Evolutionary conservation across 2,113 vertebrate genomes (phyloP), one percentile per base, ranked within the genome.

Genomic region (Xyliphius kryptos): DNA sequence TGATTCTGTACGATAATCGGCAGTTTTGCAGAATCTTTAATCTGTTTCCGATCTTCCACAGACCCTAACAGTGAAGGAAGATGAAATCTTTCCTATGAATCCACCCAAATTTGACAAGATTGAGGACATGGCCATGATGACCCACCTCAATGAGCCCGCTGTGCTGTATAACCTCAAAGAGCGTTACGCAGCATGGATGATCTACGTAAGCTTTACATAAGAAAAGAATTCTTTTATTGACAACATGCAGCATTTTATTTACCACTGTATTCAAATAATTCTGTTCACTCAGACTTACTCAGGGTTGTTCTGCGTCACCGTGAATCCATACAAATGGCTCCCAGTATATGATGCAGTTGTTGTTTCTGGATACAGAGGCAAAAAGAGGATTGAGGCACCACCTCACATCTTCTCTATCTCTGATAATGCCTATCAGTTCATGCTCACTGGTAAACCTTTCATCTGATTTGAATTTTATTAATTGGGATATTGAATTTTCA

Each of bases 241-340:
- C 49, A 75, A 7, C 13, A 41, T 10, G 40, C 40, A 41, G 5
- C 13, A 3, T 41, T 10, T 41, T 7, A 41, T 10, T 41, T 5
- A 41, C 10, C 9, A 10, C 13, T 41, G 9, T 3, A 12, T 14
- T 41, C 3, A 12, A 38, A 41, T 41, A 11, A 41, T 14, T 41
- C 10, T 41, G 40, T 1, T 12, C 10, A 5, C 40, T 32, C 70
- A 91, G 90, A 92, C 91, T 59, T 92, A 92, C 77, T 92, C 87
- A 0, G 88, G 90, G 17, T 74, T 92, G 3, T 92, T 92, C 82
- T 92, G 90, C 0, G 81, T 89, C 79, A 92, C 89, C 0, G 86
- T 92, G 74, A 91, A 91, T 70, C 87, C 89, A 79, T 90, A 90
- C 77, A 89, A 91, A 81, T 92, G 90, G 88, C 68, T 91, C 54